These are phyloP conservation scores for Chrysomela aeneicollis DNA, from an alignment of 2,888 invertebrate species.

Conservation along the genomic window DNA sequence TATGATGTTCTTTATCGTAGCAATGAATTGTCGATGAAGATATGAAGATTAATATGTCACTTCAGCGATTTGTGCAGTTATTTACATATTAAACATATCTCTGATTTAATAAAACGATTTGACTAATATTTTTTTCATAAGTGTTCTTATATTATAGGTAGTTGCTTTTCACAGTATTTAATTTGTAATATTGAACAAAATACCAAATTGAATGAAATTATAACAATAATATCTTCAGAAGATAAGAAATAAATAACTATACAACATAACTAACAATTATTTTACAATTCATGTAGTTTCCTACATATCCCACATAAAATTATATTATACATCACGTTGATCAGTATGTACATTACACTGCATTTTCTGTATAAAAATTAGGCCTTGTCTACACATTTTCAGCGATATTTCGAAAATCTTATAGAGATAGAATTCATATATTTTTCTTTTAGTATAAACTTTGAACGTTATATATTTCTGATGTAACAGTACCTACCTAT, in stretches of 20 bases:
- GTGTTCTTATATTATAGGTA: no score
- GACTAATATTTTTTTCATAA: background rate
- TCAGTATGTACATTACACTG: conserved; percentile 6
- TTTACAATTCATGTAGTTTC: conserved; percentile 15
- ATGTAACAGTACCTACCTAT: no score
- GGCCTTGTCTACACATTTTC: no score
- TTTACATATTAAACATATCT: conserved; percentile 6
- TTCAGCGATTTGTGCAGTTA: conserved; percentile 13
- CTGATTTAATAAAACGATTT: background rate
- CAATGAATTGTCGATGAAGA: background rate
- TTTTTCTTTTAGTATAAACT: no score
- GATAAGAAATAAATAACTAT: conserved; percentile 14
- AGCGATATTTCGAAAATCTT: no score
- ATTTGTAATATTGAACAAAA: background rate
- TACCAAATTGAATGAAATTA: background rate
- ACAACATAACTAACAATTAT: conserved; percentile 17
- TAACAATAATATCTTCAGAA: conserved; percentile 22
- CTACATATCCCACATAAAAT: background rate
- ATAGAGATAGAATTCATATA: no score
- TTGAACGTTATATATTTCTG: no score
- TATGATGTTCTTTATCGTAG: background rate
- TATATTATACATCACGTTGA: conserved; percentile 4
- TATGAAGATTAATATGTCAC: background rate
- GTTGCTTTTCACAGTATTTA: no score
- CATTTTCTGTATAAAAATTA: background rate